Evolutionary conservation across 92 coral and sea anemone species (phyloP).

Genomic region (Phenganax marumi): DNA sequence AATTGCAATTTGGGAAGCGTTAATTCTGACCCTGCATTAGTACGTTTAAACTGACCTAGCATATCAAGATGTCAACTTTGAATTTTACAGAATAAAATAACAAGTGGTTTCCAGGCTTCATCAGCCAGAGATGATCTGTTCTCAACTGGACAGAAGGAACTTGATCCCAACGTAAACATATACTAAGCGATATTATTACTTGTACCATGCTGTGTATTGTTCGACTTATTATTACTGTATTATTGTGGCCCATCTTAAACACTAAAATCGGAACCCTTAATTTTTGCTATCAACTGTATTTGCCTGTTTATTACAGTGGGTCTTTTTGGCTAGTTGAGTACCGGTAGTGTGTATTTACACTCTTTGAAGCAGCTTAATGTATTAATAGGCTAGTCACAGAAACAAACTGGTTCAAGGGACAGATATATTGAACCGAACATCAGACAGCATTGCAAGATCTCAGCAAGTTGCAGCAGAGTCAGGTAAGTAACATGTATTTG

Average conservation of each 20-base stretch:
- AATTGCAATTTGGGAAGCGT: too few species aligned
- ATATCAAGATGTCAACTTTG: background rate
- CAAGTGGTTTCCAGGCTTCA: constrained; percentile 72
- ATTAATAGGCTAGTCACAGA: constrained; percentile 72
- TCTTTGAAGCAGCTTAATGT: background rate
- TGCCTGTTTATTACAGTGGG: background rate
- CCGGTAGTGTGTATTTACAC: background rate
- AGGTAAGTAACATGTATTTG: constrained; percentile 54
- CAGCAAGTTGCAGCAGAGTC: constrained; percentile 93
- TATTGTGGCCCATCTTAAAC: background rate
- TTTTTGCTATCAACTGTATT: background rate
- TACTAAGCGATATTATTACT: background rate
- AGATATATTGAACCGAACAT: constrained; percentile 82
- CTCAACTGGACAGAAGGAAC: constrained; percentile 21
- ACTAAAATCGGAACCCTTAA: background rate
- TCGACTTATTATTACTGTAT: background rate
- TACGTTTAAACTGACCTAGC: background rate
- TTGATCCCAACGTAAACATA: constrained; percentile 27
- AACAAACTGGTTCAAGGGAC: constrained; percentile 80
- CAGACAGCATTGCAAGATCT: constrained; percentile 98
- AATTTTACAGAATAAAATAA: constrained; percentile 61
- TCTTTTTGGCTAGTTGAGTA: background rate
- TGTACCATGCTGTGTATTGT: background rate
- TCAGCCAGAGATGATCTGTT: constrained; percentile 92
- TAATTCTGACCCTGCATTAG: too few species aligned